Evolutionary conservation across 2,888 invertebrate genomes (phyloP).

Genomic region (Cataglyphis livida): DNA sequence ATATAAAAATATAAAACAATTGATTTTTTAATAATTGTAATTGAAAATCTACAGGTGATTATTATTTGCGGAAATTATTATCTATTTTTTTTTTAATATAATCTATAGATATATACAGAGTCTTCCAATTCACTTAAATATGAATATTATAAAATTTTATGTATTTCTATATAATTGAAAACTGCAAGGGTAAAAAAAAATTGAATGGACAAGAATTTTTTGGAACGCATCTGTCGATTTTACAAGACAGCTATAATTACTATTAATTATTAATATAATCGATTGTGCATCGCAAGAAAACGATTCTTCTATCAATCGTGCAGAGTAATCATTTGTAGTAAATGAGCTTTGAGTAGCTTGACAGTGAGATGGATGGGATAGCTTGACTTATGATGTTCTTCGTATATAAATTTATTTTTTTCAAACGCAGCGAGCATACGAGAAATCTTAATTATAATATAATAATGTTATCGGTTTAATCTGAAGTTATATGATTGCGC

Average conservation of each 20-base stretch:
- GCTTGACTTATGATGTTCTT: conserved; percentile 57
- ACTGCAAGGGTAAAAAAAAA: conserved; percentile 14
- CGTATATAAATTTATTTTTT: conserved; percentile 65
- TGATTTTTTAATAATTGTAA: not conserved
- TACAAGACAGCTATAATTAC: not conserved
- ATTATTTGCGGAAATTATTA: not conserved
- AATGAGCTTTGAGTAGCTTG: not conserved
- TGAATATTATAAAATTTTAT: conserved; percentile 13
- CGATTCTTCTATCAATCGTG: not conserved
- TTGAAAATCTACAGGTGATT: not conserved
- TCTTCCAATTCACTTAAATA: conserved; percentile 20
- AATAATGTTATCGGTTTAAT: conserved; percentile 44
- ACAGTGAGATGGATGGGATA: conserved; percentile 53
- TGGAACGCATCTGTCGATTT: conserved; percentile 9
- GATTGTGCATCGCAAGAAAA: not conserved
- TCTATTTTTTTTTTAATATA: conserved; percentile 8
- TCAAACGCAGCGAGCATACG: conserved; percentile 61
- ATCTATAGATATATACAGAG: not conserved
- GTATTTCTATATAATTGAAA: not conserved
- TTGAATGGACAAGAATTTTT: not conserved
- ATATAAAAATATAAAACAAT: not conserved
- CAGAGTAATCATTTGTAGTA: not conserved
- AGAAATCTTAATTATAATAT: conserved; percentile 48
- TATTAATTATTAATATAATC: not conserved
- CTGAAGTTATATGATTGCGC: conserved; percentile 37